A percentile compares a stretch with the other conserved stretches of the same genome.
Evolutionary conservation across 2,888 invertebrate species (phyloP).

Genomic region (Leucophora obtusa): DNA sequence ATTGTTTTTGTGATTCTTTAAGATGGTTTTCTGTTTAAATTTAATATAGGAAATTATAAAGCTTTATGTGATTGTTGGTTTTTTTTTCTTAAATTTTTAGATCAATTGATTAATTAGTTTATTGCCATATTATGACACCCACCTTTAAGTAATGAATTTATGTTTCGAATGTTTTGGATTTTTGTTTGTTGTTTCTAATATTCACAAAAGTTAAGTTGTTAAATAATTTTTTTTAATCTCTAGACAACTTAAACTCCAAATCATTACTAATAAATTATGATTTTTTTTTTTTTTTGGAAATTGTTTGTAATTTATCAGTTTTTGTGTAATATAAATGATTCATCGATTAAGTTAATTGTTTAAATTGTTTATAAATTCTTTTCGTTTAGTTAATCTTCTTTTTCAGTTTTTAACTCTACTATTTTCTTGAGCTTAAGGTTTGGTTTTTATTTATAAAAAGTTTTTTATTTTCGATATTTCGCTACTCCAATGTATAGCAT

Average conservation of each 20-base stretch:
- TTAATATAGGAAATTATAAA: constrained; percentile 30
- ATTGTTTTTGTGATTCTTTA: not conserved
- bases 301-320: not conserved
- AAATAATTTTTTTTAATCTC: not conserved
- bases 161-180: not conserved
- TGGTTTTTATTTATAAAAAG: too few species aligned
- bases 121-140: constrained; percentile 42
- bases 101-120: constrained; percentile 58
- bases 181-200: not conserved
- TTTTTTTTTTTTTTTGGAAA: not conserved
- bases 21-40: not conserved
- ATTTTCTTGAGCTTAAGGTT: too few species aligned
- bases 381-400: too few species aligned
- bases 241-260: not conserved
- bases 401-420: too few species aligned
- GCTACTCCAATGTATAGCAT: too few species aligned
- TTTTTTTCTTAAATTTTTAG: constrained; percentile 15
- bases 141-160: constrained; percentile 35
- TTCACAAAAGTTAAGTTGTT: not conserved
- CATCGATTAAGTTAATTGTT: not conserved
- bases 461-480: too few species aligned
- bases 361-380: not conserved
- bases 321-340: constrained; percentile 6
- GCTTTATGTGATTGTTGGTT: not conserved
- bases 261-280: not conserved